Conservation (phyloP, 2,888 invertebrate species). For the Buathra laborator region DNA sequence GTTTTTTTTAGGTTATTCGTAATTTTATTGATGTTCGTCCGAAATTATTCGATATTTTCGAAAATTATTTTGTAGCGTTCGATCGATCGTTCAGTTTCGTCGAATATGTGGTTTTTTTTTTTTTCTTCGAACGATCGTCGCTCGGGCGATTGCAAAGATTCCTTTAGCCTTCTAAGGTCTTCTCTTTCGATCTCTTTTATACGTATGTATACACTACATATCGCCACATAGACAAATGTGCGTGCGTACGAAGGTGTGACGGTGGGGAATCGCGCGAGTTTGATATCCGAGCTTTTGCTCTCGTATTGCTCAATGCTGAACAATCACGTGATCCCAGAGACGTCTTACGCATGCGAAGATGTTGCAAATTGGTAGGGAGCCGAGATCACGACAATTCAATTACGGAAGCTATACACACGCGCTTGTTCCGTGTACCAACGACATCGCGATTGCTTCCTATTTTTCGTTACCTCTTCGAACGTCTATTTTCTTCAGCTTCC, state of each 20-base stretch:
- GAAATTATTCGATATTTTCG: too few relatives aligned
- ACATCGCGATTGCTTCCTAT: not conserved
- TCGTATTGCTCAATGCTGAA: conserved; percentile 26
- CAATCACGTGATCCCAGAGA: conserved; percentile 23
- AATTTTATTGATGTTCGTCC: too few relatives aligned
- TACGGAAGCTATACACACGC: conserved; percentile 9
- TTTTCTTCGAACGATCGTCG: too few relatives aligned
- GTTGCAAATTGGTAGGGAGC: conserved; percentile 33
- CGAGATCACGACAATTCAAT: conserved; percentile 26
- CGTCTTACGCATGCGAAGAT: conserved; percentile 26
- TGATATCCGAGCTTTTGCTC: conserved; percentile 9
- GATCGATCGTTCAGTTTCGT: too few relatives aligned
- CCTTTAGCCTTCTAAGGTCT: too few relatives aligned
- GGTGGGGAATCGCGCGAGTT: conserved; percentile 12
- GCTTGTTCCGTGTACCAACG: conserved; percentile 2
- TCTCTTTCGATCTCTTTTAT: too few relatives aligned
- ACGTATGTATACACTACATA: not conserved
- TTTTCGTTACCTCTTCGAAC: not conserved
- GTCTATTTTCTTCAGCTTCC: not conserved
- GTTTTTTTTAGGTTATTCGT: too few relatives aligned
- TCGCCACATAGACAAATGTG: not conserved
- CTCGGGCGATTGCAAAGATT: too few relatives aligned
- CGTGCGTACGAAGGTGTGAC: not conserved
- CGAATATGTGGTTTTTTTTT: too few relatives aligned
- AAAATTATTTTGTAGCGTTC: too few relatives aligned